Conservation (phyloP, 1,140 invertebrate species). For the Zophobas morio region DNA sequence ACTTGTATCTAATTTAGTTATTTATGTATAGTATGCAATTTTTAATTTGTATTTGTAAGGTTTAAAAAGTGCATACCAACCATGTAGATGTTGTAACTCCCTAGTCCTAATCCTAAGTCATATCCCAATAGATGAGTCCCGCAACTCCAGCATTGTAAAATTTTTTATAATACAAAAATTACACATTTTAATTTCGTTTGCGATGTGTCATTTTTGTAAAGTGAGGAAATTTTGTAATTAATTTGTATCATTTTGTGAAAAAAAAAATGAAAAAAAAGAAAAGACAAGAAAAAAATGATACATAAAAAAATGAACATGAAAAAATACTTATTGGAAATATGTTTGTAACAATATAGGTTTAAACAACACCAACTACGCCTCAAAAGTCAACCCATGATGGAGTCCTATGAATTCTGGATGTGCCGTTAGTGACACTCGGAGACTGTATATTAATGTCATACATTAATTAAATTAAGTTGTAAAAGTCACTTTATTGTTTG, state of each 20-base stretch:
- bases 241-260: constrained; percentile 41
- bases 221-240: constrained; percentile 32
- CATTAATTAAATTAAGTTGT: constrained; percentile 9
- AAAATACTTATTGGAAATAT: constrained; percentile 51
- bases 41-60: constrained; percentile 42
- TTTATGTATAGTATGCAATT: constrained; percentile 49
- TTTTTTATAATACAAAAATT: constrained; percentile 38
- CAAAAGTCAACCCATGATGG: constrained; percentile 33
- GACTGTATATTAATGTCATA: constrained; percentile 26
- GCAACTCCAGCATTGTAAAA: constrained; percentile 15
- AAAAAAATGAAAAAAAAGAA: constrained; percentile 15
- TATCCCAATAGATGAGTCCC: constrained; percentile 9
- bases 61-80: constrained; percentile 41
- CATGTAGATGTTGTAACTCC: constrained; percentile 37
- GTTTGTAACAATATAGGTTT: constrained; percentile 55
- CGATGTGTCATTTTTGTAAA: constrained; percentile 32
- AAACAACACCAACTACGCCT: constrained; percentile 44
- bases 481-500: constrained; percentile 13
- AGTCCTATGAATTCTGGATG: constrained; percentile 25
- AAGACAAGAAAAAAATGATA: constrained; percentile 42
- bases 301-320: constrained; percentile 35
- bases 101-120: constrained; percentile 25
- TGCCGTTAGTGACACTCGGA: constrained; percentile 4
- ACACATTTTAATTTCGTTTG: constrained; percentile 27
- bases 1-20: constrained; percentile 40